phyloP scores from a whole-genome alignment of 2,888 invertebrate genomes.

The Embidobia sp. region DNA sequence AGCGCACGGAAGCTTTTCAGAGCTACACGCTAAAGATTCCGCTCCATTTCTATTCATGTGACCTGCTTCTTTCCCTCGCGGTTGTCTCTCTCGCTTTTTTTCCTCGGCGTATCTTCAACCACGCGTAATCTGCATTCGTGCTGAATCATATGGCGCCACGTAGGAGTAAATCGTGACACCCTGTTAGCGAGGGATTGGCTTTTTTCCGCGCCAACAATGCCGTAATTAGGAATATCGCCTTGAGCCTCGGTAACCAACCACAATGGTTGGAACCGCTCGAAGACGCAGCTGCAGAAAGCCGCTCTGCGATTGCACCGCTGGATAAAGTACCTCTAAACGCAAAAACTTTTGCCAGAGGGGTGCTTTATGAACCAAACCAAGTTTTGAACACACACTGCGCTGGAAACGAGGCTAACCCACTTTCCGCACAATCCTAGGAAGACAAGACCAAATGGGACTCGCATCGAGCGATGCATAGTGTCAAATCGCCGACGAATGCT shows the following conservation, averaged over 20 bases:
- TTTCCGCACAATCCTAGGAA: constrained; percentile 6
- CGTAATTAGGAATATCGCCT: constrained; percentile 68
- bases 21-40: constrained; percentile 22
- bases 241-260: constrained; percentile 8
- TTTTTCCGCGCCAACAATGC: constrained; percentile 64
- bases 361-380: constrained; percentile 36
- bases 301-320: neutral
- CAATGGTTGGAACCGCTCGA: constrained; percentile 22
- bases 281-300: constrained; percentile 9
- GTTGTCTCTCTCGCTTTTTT: too few species aligned
- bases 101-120: constrained; percentile 3
- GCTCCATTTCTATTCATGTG: constrained; percentile 42
- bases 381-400: constrained; percentile 16
- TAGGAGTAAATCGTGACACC: constrained; percentile 27
- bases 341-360: constrained; percentile 16
- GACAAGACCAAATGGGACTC: too few species aligned
- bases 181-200: constrained; percentile 7
- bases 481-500: too few species aligned
- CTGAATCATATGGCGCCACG: constrained; percentile 46
- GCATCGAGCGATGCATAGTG: neutral
- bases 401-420: constrained; percentile 42
- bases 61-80: constrained; percentile 7
- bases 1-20: constrained; percentile 10
- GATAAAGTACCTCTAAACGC: constrained; percentile 26
- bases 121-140: constrained; percentile 47